These are phyloP conservation scores for Oryzias javanicus DNA, from an alignment of 2,113 vertebrate genomes.

Conservation along the genomic window DNA sequence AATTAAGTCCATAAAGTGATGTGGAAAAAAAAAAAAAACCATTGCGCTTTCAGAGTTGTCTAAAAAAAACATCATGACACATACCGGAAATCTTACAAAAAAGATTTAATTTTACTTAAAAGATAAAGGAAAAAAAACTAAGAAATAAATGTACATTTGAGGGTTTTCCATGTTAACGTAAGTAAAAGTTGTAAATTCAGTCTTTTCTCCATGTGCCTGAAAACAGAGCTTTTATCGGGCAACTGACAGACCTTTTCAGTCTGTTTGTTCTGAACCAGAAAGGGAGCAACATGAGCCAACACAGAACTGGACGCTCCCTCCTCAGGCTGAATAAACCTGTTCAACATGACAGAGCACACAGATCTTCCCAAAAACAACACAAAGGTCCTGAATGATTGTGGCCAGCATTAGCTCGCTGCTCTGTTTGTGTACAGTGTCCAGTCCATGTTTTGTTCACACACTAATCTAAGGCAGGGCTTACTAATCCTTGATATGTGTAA, in stretches of 20 bases:
- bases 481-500: too few species aligned
- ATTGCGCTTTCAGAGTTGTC: too few species aligned
- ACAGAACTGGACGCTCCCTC: constrained; percentile 12
- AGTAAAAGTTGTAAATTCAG: background rate
- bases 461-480: background rate
- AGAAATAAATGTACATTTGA: background rate
- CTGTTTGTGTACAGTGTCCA: background rate
- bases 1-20: too few species aligned
- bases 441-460: background rate
- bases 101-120: background rate
- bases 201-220: constrained; percentile 15
- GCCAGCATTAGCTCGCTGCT: background rate
- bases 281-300: constrained; percentile 35
- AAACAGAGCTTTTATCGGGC: constrained; percentile 23
- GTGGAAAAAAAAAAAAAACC: too few species aligned
- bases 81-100: background rate
- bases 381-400: background rate
- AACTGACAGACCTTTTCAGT: constrained; percentile 28
- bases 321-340: constrained; percentile 29
- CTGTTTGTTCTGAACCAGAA: constrained; percentile 18
- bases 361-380: background rate
- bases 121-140: background rate
- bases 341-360: constrained; percentile 17
- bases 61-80: too few species aligned
- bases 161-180: background rate